phyloP scores from a whole-genome alignment of 2,797 vertebrate genomes.

The Acrossocheilus fasciatus region DNA sequence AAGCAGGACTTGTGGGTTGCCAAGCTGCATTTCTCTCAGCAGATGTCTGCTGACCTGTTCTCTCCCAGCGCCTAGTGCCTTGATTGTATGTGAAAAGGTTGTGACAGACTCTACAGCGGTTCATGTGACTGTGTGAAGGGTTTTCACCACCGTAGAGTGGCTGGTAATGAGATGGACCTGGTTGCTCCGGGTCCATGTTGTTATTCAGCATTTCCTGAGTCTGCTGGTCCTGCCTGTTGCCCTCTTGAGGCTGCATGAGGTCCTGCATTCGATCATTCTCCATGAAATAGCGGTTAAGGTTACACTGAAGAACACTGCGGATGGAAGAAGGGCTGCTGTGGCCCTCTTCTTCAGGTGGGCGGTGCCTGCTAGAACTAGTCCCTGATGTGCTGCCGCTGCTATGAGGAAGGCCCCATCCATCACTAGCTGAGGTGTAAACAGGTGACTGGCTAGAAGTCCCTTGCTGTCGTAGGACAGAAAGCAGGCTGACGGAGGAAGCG shows the following conservation, averaged over 20 bases:
- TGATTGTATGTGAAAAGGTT: slow-evolving; percentile 89
- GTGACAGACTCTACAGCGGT: slow-evolving; percentile 87
- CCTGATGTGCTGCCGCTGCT: slow-evolving; percentile 54
- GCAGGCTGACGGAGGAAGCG: slow-evolving; percentile 82
- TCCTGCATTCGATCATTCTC: slow-evolving; percentile 95
- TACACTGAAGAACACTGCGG: slow-evolving; percentile 94
- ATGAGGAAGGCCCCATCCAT: slow-evolving; percentile 80
- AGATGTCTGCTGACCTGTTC: slow-evolving; percentile 69
- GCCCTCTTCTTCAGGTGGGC: slow-evolving; percentile 60
- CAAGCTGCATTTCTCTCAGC: slow-evolving; percentile 72
- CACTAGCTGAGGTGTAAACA: slow-evolving; percentile 85
- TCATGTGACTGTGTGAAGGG: slow-evolving; percentile 84
- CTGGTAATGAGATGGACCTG: slow-evolving; percentile 83
- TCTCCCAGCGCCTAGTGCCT: slow-evolving; percentile 86
- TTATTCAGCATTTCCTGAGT: slow-evolving; percentile 88
- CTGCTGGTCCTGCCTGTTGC: slow-evolving; percentile 74
- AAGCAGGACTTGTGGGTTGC: slow-evolving; percentile 78
- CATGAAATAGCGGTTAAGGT: slow-evolving; percentile 96
- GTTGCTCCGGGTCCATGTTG: slow-evolving; percentile 85
- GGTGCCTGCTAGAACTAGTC: slow-evolving; percentile 71
- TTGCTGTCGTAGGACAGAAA: slow-evolving; percentile 84
- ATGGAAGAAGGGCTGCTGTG: slow-evolving; percentile 75
- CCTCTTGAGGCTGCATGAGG: slow-evolving; percentile 82
- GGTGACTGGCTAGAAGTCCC: slow-evolving; percentile 83
- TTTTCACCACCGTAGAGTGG: slow-evolving; percentile 80